Evolutionary conservation across 2,888 invertebrate species (phyloP).

Genomic region (Endotricha flammealis): DNA sequence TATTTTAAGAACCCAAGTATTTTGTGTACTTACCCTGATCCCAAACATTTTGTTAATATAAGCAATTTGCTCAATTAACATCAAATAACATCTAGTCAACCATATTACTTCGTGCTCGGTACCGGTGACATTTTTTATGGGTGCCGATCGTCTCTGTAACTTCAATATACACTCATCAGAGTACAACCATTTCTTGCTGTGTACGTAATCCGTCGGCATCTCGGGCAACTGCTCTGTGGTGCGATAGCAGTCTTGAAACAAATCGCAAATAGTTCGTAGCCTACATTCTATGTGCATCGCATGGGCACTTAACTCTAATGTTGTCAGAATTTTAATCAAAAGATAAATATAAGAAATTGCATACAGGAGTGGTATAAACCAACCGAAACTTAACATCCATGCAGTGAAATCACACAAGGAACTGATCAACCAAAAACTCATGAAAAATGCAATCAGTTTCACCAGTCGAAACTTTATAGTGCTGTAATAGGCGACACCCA

Average conservation of each 20-base stretch:
- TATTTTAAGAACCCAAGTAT: too few species aligned
- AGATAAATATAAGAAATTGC: slow-evolving; percentile 42
- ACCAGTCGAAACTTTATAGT: slow-evolving; percentile 31
- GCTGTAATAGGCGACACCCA: slow-evolving; percentile 32
- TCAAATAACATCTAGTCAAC: slow-evolving; percentile 48
- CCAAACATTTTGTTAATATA: slow-evolving; percentile 59
- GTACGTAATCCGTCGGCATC: slow-evolving; percentile 25
- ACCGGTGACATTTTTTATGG: slow-evolving; percentile 13
- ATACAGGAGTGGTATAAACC: slow-evolving; percentile 31
- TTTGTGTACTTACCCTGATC: slow-evolving; percentile 47
- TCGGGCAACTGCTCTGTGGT: slow-evolving; percentile 20
- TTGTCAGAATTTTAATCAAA: slow-evolving; percentile 53
- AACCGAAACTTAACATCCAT: slow-evolving; percentile 42
- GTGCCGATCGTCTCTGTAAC: slow-evolving; percentile 6
- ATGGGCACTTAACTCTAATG: slow-evolving; percentile 48
- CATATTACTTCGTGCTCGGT: slow-evolving; percentile 31
- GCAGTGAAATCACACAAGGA: slow-evolving; percentile 39
- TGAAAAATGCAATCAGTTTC: slow-evolving; percentile 31
- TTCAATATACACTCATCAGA: slow-evolving; percentile 11
- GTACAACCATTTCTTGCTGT: slow-evolving; percentile 40
- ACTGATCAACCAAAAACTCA: slow-evolving; percentile 35
- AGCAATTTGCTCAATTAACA: slow-evolving; percentile 48
- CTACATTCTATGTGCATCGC: slow-evolving; percentile 46
- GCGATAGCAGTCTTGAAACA: slow-evolving; percentile 33
- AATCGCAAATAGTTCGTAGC: slow-evolving; percentile 38